Conservation (phyloP, 2,888 invertebrate species). For the Orgyia antiqua region DNA sequence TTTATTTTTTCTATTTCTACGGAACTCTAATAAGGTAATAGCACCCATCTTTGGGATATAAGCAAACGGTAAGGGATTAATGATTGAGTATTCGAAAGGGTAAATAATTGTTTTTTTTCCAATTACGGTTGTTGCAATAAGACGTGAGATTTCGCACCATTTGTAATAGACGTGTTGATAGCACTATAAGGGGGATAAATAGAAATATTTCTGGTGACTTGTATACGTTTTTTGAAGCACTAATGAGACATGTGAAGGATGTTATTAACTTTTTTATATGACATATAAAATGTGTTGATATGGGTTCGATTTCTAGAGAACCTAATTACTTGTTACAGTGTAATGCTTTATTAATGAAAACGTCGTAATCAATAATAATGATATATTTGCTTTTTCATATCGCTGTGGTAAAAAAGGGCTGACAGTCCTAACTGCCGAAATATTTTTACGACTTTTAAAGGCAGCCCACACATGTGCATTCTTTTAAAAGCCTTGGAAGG, state of each 20-base stretch:
- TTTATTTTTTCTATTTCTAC: no score
- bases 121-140: constrained; percentile 11
- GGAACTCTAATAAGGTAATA: no score
- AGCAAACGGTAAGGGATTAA: constrained; percentile 13
- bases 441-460: no score
- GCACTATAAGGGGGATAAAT: constrained; percentile 1
- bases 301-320: neutral
- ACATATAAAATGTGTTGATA: no score
- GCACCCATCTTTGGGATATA: constrained; percentile 18
- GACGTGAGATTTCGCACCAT: constrained; percentile 5
- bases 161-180: constrained; percentile 1
- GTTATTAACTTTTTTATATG: neutral
- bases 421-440: no score
- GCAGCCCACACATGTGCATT: no score
- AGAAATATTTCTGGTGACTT: constrained; percentile 1
- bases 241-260: neutral
- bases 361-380: no score
- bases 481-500: no score
- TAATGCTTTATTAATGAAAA: neutral
- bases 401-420: no score
- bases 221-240: neutral
- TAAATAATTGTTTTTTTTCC: constrained; percentile 13
- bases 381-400: no score
- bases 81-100: constrained; percentile 9
- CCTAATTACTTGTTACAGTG: no score